Base-by-base conservation (phyloP, 2,113 vertebrate species). In the Tetraodon nigroviridis region DNA sequence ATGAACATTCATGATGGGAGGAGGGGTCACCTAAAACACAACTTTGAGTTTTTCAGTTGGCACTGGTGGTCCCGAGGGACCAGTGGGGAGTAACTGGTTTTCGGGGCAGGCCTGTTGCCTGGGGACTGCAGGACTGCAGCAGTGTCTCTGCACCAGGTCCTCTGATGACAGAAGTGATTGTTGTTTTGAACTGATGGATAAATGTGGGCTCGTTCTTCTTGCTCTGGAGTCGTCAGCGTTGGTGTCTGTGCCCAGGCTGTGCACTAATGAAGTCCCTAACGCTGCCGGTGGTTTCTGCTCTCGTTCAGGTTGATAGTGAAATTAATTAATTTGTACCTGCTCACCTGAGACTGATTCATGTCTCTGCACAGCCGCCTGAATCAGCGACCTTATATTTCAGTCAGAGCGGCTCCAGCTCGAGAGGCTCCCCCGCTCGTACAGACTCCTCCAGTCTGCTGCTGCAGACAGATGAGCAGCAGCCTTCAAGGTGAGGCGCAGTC, bases 251-350 rank as follows among this genome's bases (percentile, higher is more conserved):
- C 5, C 49, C 46, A 59, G 7, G 1, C 29, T 45, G 58, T 49
- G 67, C 55, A 75, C 75, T 76, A 76, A 82, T 83, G 75, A 75
- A 73, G 73, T 21, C 21, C 8, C 32, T 12, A 37, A 37, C 32
- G 32, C 73, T 53, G 1, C 53, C 19, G 14, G 57, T 64, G 57
- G 53, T 55, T 61, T 71, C 58, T 67, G 69, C 65, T 60, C 42
- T 13, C 42, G 64, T 54, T 37, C 46, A 22, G 20, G 13, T 6
- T 55, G 56, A 49, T 15, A 62, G 21, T 45, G 58, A 79, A 74
- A 66, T 51, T 58, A 51, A 71, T 68, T 62, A 41, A 76, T 67
- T 75, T 50, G n/a, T 44, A 29, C 18, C 57, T 61, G 49, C 40
- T 69, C 47, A 5, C 21, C 16, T 68, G 12, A 53, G 68, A 54